These are phyloP conservation scores for Zaprionus ghesquierei DNA, from an alignment of 1,140 invertebrate species.

Conservation along the genomic window DNA sequence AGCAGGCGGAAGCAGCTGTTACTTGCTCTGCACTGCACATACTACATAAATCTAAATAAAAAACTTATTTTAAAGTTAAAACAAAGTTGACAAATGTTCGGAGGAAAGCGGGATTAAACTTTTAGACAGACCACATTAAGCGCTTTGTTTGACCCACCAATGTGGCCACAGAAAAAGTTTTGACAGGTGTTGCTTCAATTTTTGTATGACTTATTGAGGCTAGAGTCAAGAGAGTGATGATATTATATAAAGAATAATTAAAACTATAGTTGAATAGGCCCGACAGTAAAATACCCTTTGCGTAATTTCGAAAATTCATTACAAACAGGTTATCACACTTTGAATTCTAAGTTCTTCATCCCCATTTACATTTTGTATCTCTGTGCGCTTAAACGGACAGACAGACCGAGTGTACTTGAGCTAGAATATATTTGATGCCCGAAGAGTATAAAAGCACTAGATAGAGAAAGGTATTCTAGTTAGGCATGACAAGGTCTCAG, in stretches of 20 bases:
- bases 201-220: neutral
- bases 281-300: too few relatives aligned
- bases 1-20: slow-evolving; percentile 27
- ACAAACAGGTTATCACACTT: too few relatives aligned
- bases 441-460: too few relatives aligned
- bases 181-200: slow-evolving; percentile 14
- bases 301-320: too few relatives aligned
- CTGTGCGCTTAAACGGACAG: too few relatives aligned
- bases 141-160: slow-evolving; percentile 15
- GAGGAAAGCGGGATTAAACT: neutral
- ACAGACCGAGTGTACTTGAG: too few relatives aligned
- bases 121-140: slow-evolving; percentile 18
- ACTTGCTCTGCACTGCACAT: neutral
- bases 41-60: slow-evolving; percentile 18
- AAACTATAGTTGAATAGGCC: too few relatives aligned
- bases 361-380: too few relatives aligned
- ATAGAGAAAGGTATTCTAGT: neutral
- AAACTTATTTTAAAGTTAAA: slow-evolving; percentile 47
- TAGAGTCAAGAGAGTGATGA: neutral
- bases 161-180: slow-evolving; percentile 16
- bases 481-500: neutral
- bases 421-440: too few relatives aligned
- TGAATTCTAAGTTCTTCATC: too few relatives aligned
- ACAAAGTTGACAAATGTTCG: slow-evolving; percentile 8
- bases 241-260: too few relatives aligned